A percentile compares a stretch with the other conserved stretches of the same genome.
These are phyloP conservation scores for Aphidius colemani DNA, from an alignment of 2,888 invertebrate genomes.

Conservation along the genomic window DNA sequence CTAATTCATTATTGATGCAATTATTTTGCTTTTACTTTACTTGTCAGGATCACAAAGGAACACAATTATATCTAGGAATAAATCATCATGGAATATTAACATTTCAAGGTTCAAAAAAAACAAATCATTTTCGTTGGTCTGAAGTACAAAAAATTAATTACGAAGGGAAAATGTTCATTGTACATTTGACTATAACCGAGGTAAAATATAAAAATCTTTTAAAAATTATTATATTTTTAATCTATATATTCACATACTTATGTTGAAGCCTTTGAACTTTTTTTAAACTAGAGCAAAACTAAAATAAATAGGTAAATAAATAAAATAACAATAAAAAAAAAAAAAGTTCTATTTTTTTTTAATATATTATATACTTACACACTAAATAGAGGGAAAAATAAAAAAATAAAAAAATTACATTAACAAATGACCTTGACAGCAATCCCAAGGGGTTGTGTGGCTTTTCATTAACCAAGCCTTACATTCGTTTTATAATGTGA, in stretches of 20 bases:
- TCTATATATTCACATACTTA: background rate
- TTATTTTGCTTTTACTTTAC: background rate
- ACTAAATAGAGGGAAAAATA: too few relatives aligned
- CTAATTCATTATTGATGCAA: too few relatives aligned
- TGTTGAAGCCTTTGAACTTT: conserved; percentile 5
- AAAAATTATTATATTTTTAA: too few relatives aligned
- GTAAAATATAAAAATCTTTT: conserved; percentile 61
- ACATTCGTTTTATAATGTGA: background rate
- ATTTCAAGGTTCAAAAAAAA: conserved; percentile 90
- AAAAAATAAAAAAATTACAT: background rate
- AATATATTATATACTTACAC: too few relatives aligned
- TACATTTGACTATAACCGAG: conserved; percentile 90
- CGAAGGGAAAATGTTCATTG: conserved; percentile 97
- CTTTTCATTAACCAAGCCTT: conserved; percentile 17
- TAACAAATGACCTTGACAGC: conserved; percentile 14
- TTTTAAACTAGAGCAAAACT: background rate
- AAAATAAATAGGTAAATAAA: background rate
- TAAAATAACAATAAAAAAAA: too few relatives aligned
- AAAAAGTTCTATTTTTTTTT: too few relatives aligned
- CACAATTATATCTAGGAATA: conserved; percentile 90
- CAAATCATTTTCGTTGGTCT: conserved; percentile 94
- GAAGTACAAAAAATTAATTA: conserved; percentile 96
- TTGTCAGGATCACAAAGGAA: conserved; percentile 85
- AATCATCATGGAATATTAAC: conserved; percentile 95
- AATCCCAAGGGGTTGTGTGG: conserved; percentile 14